Conservation (phyloP, 2,113 vertebrate species). For the Dermatemys mawii region DNA sequence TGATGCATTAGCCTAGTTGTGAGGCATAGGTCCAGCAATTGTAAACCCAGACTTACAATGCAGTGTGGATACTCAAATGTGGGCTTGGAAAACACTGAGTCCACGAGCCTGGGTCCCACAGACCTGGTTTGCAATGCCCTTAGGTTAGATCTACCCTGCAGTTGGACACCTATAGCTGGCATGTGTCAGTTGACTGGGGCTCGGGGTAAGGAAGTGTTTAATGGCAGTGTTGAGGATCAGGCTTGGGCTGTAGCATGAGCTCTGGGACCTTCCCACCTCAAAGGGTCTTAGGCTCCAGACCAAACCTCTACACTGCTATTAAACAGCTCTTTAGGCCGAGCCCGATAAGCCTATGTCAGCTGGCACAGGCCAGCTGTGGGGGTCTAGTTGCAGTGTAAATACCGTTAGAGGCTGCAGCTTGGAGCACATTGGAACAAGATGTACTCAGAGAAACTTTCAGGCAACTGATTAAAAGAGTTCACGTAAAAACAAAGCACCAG, state of each 20-base stretch:
- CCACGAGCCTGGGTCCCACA: not conserved
- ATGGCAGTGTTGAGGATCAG: not conserved
- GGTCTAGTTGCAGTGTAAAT: not conserved
- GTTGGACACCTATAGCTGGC: not conserved
- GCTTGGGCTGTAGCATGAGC: not conserved
- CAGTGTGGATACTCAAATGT: not conserved
- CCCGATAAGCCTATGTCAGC: not conserved
- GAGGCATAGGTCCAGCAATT: not conserved
- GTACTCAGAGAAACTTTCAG: not conserved
- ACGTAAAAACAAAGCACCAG: not conserved
- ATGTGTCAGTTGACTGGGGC: not conserved
- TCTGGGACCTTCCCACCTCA: not conserved
- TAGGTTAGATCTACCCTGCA: not conserved
- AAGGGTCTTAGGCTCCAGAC: not conserved
- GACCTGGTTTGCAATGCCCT: not conserved
- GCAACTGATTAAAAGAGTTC: not conserved
- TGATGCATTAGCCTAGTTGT: not conserved
- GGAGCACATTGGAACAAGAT: not conserved
- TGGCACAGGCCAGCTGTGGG: not conserved
- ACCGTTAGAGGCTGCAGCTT: not conserved
- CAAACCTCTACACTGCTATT: not conserved
- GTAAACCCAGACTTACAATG: not conserved
- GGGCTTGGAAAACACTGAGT: not conserved
- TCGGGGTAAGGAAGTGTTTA: not conserved
- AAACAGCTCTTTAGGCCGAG: not conserved